Conservation (phyloP, 2,888 invertebrate genomes). For the Acanthococcus lagerstroemiae region DNA sequence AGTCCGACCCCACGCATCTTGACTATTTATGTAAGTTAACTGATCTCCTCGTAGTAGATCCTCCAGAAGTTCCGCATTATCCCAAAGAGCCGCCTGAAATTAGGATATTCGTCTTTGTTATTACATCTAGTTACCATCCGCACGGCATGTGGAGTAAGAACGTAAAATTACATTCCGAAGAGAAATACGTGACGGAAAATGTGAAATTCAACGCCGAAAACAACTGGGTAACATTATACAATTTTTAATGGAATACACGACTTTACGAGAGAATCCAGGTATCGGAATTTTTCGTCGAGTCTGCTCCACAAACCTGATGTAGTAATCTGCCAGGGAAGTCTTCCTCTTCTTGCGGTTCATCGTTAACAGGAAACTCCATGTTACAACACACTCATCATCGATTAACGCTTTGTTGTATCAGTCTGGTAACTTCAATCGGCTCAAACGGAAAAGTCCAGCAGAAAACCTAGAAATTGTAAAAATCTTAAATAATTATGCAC, state of each 20-base stretch:
- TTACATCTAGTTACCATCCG: neutral
- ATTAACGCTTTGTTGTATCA: too few relatives aligned
- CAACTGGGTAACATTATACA: too few relatives aligned
- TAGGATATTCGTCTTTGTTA: neutral
- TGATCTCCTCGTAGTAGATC: slow-evolving; percentile 64
- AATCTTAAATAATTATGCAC: too few relatives aligned
- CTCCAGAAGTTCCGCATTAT: slow-evolving; percentile 72
- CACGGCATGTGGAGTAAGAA: too few relatives aligned
- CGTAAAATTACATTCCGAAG: too few relatives aligned
- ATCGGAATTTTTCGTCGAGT: neutral
- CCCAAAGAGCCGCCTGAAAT: slow-evolving; percentile 69
- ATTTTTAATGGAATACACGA: too few relatives aligned
- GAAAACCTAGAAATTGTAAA: too few relatives aligned
- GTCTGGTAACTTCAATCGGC: too few relatives aligned
- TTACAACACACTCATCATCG: slow-evolving; percentile 1
- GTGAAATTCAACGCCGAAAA: too few relatives aligned
- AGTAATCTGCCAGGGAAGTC: slow-evolving; percentile 46
- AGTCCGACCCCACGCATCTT: slow-evolving; percentile 63
- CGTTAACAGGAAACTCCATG: slow-evolving; percentile 8
- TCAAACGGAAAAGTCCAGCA: too few relatives aligned
- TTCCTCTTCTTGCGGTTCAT: slow-evolving; percentile 42
- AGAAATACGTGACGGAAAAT: too few relatives aligned
- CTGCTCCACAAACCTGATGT: slow-evolving; percentile 43
- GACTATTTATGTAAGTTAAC: slow-evolving; percentile 53
- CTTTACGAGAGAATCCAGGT: too few relatives aligned